Base-by-base conservation (phyloP, 2,888 invertebrate species). In the Drosophila incognita region DNA sequence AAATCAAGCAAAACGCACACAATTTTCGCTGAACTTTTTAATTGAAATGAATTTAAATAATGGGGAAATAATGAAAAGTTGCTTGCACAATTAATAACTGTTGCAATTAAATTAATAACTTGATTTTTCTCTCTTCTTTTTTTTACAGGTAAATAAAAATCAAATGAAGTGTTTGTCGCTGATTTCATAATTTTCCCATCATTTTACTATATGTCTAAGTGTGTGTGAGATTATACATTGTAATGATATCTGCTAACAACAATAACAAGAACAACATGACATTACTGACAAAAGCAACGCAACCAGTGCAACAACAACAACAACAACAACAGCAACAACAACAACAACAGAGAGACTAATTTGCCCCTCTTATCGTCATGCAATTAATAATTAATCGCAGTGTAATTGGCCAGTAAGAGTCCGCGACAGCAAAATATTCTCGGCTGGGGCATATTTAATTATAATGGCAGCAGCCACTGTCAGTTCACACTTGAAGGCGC, bases 391-490 rank as follows among this genome's bases (percentile, higher is more conserved):
- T 69, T 72, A 64, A 72, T 54, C 48, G 24, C 31, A 52, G 42
- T 38, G n/a, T 38, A 56, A 68, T 51, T 63, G 51, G 27, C 29
- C 49, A 69, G 58, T 65, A 66, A 59, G 46, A 54, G 48, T 40
- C 24, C 8, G 18, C 49, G 31, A 33, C 46, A 59, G 27, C 49
- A 29, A 46, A 59, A 33, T 46, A 68, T 35, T 59, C 36, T 21
- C 61, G 15, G 46, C 56, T 63, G 53, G 21, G 21, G 7, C 4
- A 33, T 18, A 24, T 46, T 48, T 52, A 63, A 76, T 76, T 49
- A 62, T 13, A 52, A 90, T 90, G 91, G 90, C 90, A 56, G 83
- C 83, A 52, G 87, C 87, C 63, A 88, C 86, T 62, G 80, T 87
- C 58, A 83, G 85, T 75, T 76, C 87, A 58, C 87, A 83, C 69